Conservation (phyloP, 1,140 invertebrate species). For the Anadara kagoshimensis region DNA sequence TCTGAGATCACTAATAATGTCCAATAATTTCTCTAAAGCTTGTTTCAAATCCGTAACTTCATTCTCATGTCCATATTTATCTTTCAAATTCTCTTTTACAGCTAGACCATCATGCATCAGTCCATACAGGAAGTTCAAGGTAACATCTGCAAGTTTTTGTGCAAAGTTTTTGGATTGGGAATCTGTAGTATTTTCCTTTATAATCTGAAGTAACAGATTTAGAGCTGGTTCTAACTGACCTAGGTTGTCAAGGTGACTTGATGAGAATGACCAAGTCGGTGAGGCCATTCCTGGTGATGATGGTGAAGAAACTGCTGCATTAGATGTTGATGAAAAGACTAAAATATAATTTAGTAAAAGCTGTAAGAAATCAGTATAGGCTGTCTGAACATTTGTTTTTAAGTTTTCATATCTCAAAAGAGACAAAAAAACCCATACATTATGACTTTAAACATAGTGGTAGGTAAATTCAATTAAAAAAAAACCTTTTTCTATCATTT, state of each 20-base stretch:
- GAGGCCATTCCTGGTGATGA: conserved; percentile 18
- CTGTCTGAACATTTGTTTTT: too few relatives aligned
- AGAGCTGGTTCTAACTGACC: conserved; percentile 52
- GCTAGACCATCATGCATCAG: conserved; percentile 52
- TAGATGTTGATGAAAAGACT: conserved; percentile 46
- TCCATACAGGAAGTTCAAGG: conserved; percentile 59
- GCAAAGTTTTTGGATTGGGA: conserved; percentile 38
- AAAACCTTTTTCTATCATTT: too few relatives aligned
- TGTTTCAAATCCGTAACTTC: conserved; percentile 15
- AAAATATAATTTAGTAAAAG: conserved; percentile 6
- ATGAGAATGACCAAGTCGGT: not conserved
- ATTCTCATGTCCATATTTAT: conserved; percentile 18
- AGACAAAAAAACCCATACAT: too few relatives aligned
- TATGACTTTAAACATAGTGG: too few relatives aligned
- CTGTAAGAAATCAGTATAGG: too few relatives aligned
- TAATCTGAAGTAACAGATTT: conserved; percentile 43
- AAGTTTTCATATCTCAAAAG: too few relatives aligned
- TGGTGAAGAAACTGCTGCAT: conserved; percentile 21
- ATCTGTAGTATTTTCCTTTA: conserved; percentile 45
- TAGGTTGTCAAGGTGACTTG: conserved; percentile 45
- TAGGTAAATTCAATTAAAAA: too few relatives aligned
- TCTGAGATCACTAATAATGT: conserved; percentile 49
- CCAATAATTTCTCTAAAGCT: conserved; percentile 44
- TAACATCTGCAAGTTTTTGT: conserved; percentile 42
- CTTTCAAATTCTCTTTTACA: conserved; percentile 21